phyloP scores from a whole-genome alignment of 2,113 vertebrate species.

The Carlito syrichta region DNA sequence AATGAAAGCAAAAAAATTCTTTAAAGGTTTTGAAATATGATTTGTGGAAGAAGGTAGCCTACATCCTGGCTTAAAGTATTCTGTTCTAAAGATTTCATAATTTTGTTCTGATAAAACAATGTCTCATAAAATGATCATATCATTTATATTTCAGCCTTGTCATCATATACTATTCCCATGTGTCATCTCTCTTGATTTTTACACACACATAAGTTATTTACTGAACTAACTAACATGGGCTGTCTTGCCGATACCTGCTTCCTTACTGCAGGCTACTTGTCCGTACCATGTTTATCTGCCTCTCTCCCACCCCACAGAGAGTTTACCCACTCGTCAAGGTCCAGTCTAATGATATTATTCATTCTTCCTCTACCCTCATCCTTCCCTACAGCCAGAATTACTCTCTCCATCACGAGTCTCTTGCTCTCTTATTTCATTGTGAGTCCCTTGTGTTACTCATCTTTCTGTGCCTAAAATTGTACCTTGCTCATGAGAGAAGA shows the following conservation, averaged over 20 bases:
- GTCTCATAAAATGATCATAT: background rate
- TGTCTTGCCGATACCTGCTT: background rate
- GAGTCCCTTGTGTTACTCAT: background rate
- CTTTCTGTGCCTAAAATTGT: background rate
- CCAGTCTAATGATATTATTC: background rate
- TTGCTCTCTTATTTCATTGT: background rate
- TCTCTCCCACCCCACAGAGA: background rate
- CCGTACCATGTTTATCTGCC: background rate
- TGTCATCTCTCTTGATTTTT: background rate
- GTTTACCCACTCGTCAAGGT: background rate
- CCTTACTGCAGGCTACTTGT: background rate
- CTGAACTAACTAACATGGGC: background rate
- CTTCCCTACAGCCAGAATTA: background rate
- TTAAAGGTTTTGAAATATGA: background rate
- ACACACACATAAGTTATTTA: background rate
- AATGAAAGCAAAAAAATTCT: background rate
- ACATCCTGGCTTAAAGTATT: background rate
- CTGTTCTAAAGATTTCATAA: background rate
- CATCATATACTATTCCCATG: background rate
- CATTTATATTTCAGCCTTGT: background rate
- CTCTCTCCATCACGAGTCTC: too few relatives aligned
- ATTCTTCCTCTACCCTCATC: background rate
- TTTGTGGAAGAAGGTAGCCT: background rate
- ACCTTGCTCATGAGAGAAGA: background rate
- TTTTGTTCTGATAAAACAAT: conserved; percentile 8